Evolutionary conservation across 1,140 invertebrate species (phyloP), one percentile per base, ranked within the genome.

Genomic region (Zaprionus lachaisei): DNA sequence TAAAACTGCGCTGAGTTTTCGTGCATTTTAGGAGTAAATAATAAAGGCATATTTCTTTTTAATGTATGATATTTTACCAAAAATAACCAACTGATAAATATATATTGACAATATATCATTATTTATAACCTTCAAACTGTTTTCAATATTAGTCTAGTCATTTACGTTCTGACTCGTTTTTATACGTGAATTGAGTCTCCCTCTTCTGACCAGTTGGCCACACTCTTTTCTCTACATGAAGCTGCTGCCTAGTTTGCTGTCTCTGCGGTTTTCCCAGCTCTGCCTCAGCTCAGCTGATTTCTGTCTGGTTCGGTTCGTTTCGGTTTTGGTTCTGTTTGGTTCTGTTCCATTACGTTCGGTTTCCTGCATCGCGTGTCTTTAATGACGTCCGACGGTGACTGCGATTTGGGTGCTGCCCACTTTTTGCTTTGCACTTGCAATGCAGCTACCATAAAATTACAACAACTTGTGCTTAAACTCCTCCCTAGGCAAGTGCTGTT

Each of bases 401-500:
- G 69, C 51, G 69, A 71, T 71, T 71, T 64, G 69, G 69, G 38
- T 26, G 51, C 12, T 49, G 51, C 61, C 51, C 69, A 47, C 60
- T 55, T 72, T 64, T 47, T 47, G 37, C 69, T 26, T 57, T 56
- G 14, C 38, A 41, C 38, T 64, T 49, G 17, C 60, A 56, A 22
- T 71, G 69, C 69, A 72, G 69, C 62, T 72, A 54, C 69, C 69
- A 72, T 72, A 72, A 72, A 72, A 65, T 65, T 65, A 54, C 61
- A 63, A 51, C 60, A 37, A 72, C 15, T 54, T 57, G 63, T 38
- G 28, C 38, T 28, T 37, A 57, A 65, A 7, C 5, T 41, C 15
- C 38, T 37, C 44, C 31, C 37, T 14, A 24, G 28, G n/a, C 12
- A 14, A 38, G 57, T 55, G 24, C 51, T 26, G 11, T 55, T 55